Evolutionary conservation across 2,888 invertebrate genomes (phyloP).

Genomic region (Agriopis marginaria): DNA sequence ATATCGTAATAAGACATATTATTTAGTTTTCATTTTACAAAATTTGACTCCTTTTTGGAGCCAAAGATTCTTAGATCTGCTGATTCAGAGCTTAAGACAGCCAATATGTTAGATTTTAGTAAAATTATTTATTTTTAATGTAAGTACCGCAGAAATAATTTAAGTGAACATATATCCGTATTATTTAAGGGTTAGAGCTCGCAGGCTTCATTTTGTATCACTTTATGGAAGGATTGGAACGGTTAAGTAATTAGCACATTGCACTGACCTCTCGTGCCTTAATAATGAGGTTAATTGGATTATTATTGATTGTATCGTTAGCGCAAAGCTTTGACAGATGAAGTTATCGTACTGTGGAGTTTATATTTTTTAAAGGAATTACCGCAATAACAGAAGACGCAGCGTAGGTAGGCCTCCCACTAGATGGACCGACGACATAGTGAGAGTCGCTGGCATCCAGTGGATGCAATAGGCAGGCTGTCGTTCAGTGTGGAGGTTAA

Average conservation of each 20-base stretch:
- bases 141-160: constrained; percentile 20
- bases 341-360: neutral
- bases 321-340: no score
- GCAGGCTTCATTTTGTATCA: constrained; percentile 10
- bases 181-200: constrained; percentile 18
- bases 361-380: no score
- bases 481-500: no score
- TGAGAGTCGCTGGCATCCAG: no score
- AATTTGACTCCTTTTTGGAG: constrained; percentile 1
- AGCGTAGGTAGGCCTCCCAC: no score
- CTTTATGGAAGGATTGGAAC: constrained; percentile 2
- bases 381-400: no score
- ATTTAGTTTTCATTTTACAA: constrained; percentile 3
- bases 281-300: constrained; percentile 3
- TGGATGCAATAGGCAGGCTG: no score
- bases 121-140: constrained; percentile 31
- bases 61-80: constrained; percentile 16
- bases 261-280: constrained; percentile 17
- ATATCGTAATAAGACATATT: neutral
- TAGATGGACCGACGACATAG: no score
- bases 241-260: neutral
- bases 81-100: constrained; percentile 20
- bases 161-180: constrained; percentile 24
- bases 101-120: constrained; percentile 29
- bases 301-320: no score